Conservation (phyloP, 1,140 invertebrate species). For the Philotrypesis tridentata region DNA sequence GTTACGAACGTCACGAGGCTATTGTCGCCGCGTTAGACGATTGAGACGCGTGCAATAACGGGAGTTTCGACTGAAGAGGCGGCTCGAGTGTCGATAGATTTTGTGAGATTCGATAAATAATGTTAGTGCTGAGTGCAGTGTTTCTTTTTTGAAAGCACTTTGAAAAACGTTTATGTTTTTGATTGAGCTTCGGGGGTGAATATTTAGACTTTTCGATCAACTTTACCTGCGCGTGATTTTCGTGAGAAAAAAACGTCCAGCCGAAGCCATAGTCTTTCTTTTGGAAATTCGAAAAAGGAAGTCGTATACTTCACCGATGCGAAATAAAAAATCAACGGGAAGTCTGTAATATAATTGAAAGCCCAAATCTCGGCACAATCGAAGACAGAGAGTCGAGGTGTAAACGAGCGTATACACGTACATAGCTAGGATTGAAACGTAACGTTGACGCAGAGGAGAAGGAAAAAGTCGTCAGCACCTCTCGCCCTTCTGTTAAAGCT, state of each 20-base stretch:
- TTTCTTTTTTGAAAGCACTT: too few relatives aligned
- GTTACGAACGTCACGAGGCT: slow-evolving; percentile 3
- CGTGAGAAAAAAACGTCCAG: neutral
- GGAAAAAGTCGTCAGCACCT: neutral
- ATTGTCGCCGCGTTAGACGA: neutral
- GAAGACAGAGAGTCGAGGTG: neutral
- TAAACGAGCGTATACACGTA: neutral
- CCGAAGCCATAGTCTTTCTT: neutral
- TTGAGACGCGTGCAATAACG: neutral
- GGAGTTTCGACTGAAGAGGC: neutral
- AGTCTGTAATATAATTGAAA: slow-evolving; percentile 4
- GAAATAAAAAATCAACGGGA: slow-evolving; percentile 10
- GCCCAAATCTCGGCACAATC: neutral
- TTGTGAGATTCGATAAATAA: neutral
- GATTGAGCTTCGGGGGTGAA: too few relatives aligned
- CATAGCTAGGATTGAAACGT: neutral
- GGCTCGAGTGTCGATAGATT: too few relatives aligned
- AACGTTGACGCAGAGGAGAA: slow-evolving; percentile 1
- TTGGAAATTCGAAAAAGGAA: neutral
- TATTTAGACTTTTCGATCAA: neutral
- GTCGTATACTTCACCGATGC: neutral
- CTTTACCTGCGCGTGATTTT: neutral
- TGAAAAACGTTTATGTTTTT: too few relatives aligned
- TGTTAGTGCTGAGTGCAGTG: too few relatives aligned
- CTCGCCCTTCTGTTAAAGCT: neutral